Evolutionary conservation across 1,140 invertebrate species (phyloP).

Genomic region (Trachelipus rathkii): DNA sequence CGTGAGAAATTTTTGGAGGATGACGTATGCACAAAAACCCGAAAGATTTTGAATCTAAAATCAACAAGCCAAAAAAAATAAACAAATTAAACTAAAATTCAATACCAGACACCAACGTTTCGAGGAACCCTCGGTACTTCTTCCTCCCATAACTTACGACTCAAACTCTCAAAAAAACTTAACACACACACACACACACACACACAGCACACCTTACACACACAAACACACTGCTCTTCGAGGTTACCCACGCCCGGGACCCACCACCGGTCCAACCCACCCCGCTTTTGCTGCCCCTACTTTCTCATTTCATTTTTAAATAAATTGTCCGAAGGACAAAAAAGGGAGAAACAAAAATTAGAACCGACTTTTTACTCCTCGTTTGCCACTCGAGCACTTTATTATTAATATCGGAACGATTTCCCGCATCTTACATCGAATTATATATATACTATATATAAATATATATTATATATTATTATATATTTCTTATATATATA

Average conservation of each 20-base stretch:
- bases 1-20: not conserved
- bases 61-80: not conserved
- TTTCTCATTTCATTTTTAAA: conserved; percentile 14
- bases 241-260: too few species aligned
- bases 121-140: not conserved
- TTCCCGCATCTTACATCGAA: not conserved
- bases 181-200: not conserved
- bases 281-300: not conserved
- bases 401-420: not conserved
- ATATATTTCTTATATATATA: too few species aligned
- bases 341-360: not conserved
- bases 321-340: not conserved
- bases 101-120: not conserved
- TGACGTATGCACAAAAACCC: not conserved
- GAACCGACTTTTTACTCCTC: conserved; percentile 2
- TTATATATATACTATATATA: conserved; percentile 7
- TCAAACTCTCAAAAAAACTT: not conserved
- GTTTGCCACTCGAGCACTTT: not conserved
- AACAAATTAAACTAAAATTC: not conserved
- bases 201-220: too few species aligned
- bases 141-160: not conserved
- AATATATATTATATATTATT: not conserved
- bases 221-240: too few species aligned
- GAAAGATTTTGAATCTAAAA: not conserved
- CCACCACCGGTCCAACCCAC: too few species aligned